These are phyloP conservation scores for Cliona cf. orientalis DNA, from an alignment of 37 sponge, comb jelly and placozoan species.

Conservation along the genomic window DNA sequence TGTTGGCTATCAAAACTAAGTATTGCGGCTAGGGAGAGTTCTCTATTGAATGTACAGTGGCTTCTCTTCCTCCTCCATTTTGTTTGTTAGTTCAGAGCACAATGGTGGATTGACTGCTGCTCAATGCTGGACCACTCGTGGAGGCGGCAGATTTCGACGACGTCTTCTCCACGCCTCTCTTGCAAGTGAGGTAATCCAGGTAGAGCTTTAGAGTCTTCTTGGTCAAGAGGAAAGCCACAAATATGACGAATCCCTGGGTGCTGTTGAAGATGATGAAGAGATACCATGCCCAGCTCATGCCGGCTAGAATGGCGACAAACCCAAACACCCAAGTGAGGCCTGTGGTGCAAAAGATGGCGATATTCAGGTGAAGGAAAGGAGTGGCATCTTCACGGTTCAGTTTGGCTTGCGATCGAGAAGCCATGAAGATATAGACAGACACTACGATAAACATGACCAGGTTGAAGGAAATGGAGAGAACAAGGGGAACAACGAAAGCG, in stretches of 20 bases:
- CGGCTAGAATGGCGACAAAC: slow-evolving; percentile 40
- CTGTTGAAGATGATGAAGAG: slow-evolving; percentile 60
- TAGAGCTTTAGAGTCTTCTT: slow-evolving; percentile 23
- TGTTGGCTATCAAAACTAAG: too few relatives aligned
- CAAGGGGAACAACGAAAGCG: slow-evolving; percentile 27
- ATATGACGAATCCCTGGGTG: slow-evolving; percentile 47
- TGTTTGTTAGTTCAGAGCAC: too few relatives aligned
- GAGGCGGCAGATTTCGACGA: too few relatives aligned
- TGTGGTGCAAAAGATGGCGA: slow-evolving; percentile 35
- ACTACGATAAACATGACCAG: background rate
- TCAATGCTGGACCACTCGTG: too few relatives aligned
- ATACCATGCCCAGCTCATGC: slow-evolving; percentile 56
- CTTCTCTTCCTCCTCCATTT: too few relatives aligned
- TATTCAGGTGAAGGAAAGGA: background rate
- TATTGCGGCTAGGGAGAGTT: too few relatives aligned
- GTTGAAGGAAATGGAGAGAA: slow-evolving; percentile 14
- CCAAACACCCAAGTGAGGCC: slow-evolving; percentile 73
- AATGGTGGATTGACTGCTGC: too few relatives aligned
- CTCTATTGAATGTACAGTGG: too few relatives aligned
- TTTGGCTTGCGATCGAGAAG: background rate
- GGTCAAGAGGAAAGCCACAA: slow-evolving; percentile 34
- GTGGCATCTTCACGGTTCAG: background rate
- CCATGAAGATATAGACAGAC: background rate
- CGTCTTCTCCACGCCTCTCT: too few relatives aligned
- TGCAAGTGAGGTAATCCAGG: too few relatives aligned